Base-by-base conservation (phyloP, 2,888 invertebrate species). In the Meganola albula region DNA sequence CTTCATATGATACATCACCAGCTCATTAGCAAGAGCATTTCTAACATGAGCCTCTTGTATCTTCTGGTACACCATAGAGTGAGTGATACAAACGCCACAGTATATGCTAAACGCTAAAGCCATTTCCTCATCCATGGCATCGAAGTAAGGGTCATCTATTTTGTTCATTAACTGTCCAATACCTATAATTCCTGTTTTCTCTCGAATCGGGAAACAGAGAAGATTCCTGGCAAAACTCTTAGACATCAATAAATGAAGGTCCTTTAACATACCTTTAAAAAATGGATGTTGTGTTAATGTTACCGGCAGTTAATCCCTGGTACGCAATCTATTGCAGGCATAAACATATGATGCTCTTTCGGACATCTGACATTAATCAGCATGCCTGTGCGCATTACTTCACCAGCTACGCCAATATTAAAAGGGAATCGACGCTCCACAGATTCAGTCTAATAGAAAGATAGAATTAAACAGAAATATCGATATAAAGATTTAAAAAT, bases 1-100 rank as follows among this genome's bases (percentile, higher is more conserved):
- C 89, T 92, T 89, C 91, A 93, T 92, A 63, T 94, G 92, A 64
- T 93, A 94, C 87, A 94, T 91, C 86, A 94, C 90, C 33, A 95
- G 87, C 66, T 95, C 95, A 58, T 92, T 94, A 8, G 93, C 92
- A 40, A 95, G 76, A 44, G 91, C 90, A 58, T 90, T 92, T 44
- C 94, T 87, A 26, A 92, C 89, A 61, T 93, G 92, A 1, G 93
- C 92, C 60, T 94, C 93, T 45, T 91, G 89, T 34, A 94, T 90
- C 68, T 91, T 91, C 74, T 92, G 90, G 72, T 93, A 94, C 30
- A 90, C 87, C 24, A 91, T 79, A 14, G 90, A 89, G 66, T 94
- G 93, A 77, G 91, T 90, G 58, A 95, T 92, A 45, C 92, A 91
- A 36, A 93, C 89, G 10, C 94, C 94, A 61, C 93, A 94, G 70